A percentile compares a stretch with the other conserved stretches of the same genome.
These are phyloP conservation scores for Lonchura striata DNA, from an alignment of 2,113 vertebrate species.

Conservation along the genomic window DNA sequence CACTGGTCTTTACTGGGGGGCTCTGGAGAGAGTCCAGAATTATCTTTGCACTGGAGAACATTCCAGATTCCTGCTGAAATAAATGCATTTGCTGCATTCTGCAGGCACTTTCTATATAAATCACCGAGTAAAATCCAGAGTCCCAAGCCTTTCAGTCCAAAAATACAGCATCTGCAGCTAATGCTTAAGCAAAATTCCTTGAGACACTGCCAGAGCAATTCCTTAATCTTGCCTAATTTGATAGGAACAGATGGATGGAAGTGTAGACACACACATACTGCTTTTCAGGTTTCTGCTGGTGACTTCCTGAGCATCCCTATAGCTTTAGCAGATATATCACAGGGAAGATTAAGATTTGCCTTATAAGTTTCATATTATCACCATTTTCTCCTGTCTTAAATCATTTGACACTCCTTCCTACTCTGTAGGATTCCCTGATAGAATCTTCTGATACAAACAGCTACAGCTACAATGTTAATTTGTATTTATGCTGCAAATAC, in stretches of 20 bases:
- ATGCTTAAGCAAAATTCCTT: background rate
- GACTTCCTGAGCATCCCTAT: background rate
- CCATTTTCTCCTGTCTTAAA: background rate
- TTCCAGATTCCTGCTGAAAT: background rate
- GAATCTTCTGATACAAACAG: constrained; percentile 6
- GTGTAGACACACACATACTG: background rate
- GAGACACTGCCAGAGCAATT: background rate
- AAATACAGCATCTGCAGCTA: background rate
- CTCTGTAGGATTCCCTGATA: background rate
- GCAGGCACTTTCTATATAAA: background rate
- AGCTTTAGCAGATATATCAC: background rate
- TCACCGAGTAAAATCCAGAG: background rate
- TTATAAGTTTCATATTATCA: background rate
- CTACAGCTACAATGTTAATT: constrained; percentile 35
- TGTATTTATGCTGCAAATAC: constrained; percentile 64
- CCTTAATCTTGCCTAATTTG: background rate
- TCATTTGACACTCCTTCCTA: background rate
- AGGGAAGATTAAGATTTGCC: background rate
- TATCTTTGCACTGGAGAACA: background rate
- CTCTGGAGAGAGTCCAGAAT: background rate
- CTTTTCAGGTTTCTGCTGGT: background rate
- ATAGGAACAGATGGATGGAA: background rate
- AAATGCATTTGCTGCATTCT: background rate
- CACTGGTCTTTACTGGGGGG: background rate
- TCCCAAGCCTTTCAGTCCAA: background rate